These are phyloP conservation scores for Sericinus montela DNA, from an alignment of 2,888 invertebrate species.

Conservation along the genomic window DNA sequence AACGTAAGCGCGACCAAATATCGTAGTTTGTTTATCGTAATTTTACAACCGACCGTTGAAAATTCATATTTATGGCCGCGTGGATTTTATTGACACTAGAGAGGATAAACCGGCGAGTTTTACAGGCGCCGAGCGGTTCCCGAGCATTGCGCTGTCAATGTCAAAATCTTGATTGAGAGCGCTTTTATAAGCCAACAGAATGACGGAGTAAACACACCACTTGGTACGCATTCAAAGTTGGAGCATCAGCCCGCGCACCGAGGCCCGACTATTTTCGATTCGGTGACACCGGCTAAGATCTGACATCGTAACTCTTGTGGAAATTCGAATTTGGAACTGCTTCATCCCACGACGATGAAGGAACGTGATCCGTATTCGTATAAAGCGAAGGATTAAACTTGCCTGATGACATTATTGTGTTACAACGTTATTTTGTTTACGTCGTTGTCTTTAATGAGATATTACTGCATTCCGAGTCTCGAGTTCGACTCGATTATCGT, in stretches of 20 bases:
- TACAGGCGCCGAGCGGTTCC: conserved; percentile 31
- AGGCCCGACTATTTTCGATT: conserved; percentile 56
- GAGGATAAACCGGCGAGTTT: conserved; percentile 40
- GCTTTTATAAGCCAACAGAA: conserved; percentile 46
- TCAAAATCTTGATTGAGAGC: conserved; percentile 52
- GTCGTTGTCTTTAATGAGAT: conserved; percentile 64
- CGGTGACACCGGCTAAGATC: conserved; percentile 56
- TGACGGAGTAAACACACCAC: conserved; percentile 42
- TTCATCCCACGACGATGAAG: conserved; percentile 33
- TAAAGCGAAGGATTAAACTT: conserved; percentile 41
- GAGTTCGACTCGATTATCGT: conserved; percentile 62
- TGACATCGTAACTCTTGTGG: conserved; percentile 66
- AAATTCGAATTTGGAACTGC: conserved; percentile 65
- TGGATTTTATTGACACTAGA: conserved; percentile 57
- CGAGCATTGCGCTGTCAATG: conserved; percentile 47
- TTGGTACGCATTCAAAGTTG: conserved; percentile 15
- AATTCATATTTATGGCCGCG: conserved; percentile 60
- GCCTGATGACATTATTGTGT: conserved; percentile 32
- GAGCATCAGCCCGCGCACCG: conserved; percentile 34
- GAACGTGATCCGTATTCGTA: conserved; percentile 38
- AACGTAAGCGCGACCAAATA: conserved; percentile 32
- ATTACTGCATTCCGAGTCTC: conserved; percentile 65
- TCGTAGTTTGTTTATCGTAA: conserved; percentile 59
- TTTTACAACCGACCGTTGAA: conserved; percentile 63
- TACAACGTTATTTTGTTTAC: conserved; percentile 44